Evolutionary conservation across 2,888 invertebrate genomes (phyloP), one percentile per base, ranked within the genome.

Genomic region (Anagyrus pseudococci): DNA sequence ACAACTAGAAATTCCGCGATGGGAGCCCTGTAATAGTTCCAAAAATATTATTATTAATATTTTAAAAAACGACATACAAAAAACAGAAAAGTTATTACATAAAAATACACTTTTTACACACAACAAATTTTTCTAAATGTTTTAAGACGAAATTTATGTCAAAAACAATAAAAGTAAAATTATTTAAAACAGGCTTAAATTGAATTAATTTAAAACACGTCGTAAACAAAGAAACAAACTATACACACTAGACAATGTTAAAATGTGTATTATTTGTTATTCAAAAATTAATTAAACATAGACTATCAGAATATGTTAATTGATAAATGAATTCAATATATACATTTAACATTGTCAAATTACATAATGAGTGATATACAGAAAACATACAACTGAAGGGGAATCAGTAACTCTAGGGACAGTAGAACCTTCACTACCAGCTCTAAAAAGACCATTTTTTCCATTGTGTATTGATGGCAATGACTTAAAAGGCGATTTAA

Each of bases 401-500:
- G 70, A 66, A 69, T 72, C 70, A 67, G 72, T 71, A 71, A 71
- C 68, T 71, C 68, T 77, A 47, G 70, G 70, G 29, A 63, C 46
- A 41, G 56, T 68, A 62, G 77, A 73, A 68, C 75, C 77, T 72
- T 78, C 80, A 66, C 79, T 80, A 72, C 71, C 72, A 48, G 80
- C 75, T 71, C 79, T 77, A 74, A 78, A 68, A 60, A 74, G 65
- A 70, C 75, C 75, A 63, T 79, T 77, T 72, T 78, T 77, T 57
- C 71, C 71, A 67, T 76, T 72, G 62, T 72, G 75, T 72, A 79
- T 78, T 58, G 75, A 67, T 44, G 79, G 78, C 59, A 80, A 72
- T 47, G 79, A 79, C 73, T 80, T 79, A 69, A 80, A 80, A 52
- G 79, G 79, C 62, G 75, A 72, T 68, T 71, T 79, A 71, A 80